Percentiles rank a stretch among this genome's conserved stretches.
Conservation (phyloP, 2,888 invertebrate species). For the Melieria crassipennis region DNA sequence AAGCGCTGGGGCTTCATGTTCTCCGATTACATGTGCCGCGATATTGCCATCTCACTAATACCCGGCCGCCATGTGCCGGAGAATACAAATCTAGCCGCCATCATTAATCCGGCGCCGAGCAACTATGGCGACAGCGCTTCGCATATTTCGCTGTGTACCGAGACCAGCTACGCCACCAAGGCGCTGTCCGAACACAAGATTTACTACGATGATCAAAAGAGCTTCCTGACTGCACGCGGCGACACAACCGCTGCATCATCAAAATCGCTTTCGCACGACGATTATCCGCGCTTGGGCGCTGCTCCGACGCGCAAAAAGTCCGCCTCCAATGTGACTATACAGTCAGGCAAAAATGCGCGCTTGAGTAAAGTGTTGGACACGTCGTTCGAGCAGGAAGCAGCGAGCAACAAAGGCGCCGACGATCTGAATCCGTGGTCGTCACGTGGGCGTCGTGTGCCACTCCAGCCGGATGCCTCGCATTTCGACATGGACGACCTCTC, state of each 20-base stretch:
- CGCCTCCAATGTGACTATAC: background rate
- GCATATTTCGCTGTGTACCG: slow-evolving; percentile 44
- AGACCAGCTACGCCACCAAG: slow-evolving; percentile 44
- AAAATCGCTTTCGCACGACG: slow-evolving; percentile 23
- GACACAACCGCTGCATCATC: slow-evolving; percentile 5
- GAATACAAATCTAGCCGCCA: slow-evolving; percentile 40
- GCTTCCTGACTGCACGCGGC: slow-evolving; percentile 35
- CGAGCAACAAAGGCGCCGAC: slow-evolving; percentile 31
- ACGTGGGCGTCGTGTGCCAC: slow-evolving; percentile 47
- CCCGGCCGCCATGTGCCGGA: slow-evolving; percentile 66
- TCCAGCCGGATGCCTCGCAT: slow-evolving; percentile 45
- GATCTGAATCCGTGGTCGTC: slow-evolving; percentile 48
- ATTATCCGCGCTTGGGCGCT: slow-evolving; percentile 38
- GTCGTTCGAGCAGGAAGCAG: slow-evolving; percentile 9
- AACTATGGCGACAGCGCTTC: slow-evolving; percentile 39
- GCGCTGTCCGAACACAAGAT: slow-evolving; percentile 45
- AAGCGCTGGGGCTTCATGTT: slow-evolving; percentile 66
- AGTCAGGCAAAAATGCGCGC: slow-evolving; percentile 9
- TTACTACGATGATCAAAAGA: slow-evolving; percentile 48
- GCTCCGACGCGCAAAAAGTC: slow-evolving; percentile 26
- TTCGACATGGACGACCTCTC: slow-evolving; percentile 44
- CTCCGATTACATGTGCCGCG: slow-evolving; percentile 66
- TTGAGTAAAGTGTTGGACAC: background rate
- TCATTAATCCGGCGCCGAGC: slow-evolving; percentile 43
- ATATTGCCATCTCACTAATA: slow-evolving; percentile 62